A percentile compares a stretch with the other conserved stretches of the same genome.
Evolutionary conservation across 2,797 vertebrate genomes (phyloP).

Genomic region (Sylvia borin): DNA sequence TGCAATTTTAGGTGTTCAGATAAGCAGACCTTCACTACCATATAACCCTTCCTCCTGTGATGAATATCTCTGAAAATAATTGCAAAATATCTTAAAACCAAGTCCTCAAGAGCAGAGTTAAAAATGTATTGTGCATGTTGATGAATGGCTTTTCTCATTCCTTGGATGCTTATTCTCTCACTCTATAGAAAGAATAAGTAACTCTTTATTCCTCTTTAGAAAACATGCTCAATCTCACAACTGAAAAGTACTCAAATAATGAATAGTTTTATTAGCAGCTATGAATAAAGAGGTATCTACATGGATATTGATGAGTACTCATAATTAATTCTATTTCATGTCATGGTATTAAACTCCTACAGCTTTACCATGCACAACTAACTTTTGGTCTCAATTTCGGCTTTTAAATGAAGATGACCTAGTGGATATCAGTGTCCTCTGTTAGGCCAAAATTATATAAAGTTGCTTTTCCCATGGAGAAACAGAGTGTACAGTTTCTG

Average conservation of each 20-base stretch:
- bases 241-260: background rate
- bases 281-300: background rate
- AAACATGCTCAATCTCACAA: background rate
- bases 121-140: background rate
- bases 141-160: background rate
- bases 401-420: background rate
- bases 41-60: background rate
- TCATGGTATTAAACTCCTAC: background rate
- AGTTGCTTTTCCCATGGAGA: background rate
- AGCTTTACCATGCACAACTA: background rate
- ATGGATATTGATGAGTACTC: fast-evolving
- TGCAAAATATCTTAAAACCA: background rate
- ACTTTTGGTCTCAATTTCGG: background rate
- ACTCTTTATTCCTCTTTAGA: background rate
- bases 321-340: background rate
- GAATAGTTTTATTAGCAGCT: background rate
- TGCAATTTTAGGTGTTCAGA: background rate
- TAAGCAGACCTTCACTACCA: background rate
- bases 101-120: background rate
- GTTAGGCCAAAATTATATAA: background rate
- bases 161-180: background rate
- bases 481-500: background rate
- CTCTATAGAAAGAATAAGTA: background rate
- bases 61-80: background rate
- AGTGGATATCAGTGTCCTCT: background rate